Conservation (phyloP, 2,113 vertebrate genomes). For the Tinamus guttatus region DNA sequence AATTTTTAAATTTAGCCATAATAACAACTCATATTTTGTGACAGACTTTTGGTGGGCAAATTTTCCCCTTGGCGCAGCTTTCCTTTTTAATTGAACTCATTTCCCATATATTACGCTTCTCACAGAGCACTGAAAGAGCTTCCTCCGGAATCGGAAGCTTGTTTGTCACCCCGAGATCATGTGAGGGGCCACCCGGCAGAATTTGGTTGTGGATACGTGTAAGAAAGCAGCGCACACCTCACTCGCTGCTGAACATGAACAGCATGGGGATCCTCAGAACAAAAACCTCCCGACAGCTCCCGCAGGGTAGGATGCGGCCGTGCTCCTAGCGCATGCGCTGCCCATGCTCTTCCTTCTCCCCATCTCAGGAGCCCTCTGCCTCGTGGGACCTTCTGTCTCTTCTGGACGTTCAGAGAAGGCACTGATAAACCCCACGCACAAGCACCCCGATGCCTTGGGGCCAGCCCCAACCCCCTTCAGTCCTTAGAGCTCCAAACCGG, state of each 20-base stretch:
- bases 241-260: neutral
- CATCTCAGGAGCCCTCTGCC: neutral
- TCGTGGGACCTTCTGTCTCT: neutral
- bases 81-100: neutral
- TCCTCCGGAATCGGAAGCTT: neutral
- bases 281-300: accelerated
- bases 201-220: neutral
- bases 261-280: neutral
- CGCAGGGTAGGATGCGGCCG: neutral
- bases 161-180: neutral
- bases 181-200: neutral
- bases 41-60: conserved; percentile 21
- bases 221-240: neutral
- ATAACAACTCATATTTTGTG: neutral
- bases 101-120: neutral
- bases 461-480: neutral
- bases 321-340: neutral
- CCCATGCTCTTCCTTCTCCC: neutral
- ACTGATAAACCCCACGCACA: accelerated
- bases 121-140: neutral
- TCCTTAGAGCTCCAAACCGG: neutral
- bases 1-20: conserved; percentile 20
- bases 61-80: conserved; percentile 5
- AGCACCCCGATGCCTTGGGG: accelerated
- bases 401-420: neutral